These are phyloP conservation scores for Plusia festucae DNA, from an alignment of 2,888 invertebrate genomes.

Conservation along the genomic window DNA sequence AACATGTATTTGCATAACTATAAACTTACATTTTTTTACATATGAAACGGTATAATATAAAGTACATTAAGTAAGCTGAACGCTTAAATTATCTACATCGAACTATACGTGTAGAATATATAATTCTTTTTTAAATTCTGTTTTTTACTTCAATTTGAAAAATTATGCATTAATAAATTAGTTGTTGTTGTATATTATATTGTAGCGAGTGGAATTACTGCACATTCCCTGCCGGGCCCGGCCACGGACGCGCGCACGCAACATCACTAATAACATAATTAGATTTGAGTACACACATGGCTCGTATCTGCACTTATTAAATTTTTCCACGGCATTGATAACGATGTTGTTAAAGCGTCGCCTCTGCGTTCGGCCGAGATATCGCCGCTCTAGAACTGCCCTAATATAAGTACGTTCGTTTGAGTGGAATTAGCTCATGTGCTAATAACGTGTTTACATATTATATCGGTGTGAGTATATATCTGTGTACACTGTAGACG, in stretches of 20 bases:
- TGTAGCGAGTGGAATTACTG: conserved; percentile 22
- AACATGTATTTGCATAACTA: too few relatives aligned
- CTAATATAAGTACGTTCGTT: conserved; percentile 11
- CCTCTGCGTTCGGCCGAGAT: conserved; percentile 9
- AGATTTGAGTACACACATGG: conserved; percentile 43
- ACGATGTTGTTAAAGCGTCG: background rate
- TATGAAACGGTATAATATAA: too few relatives aligned
- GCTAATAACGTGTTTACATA: conserved; percentile 7
- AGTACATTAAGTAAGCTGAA: too few relatives aligned
- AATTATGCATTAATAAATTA: background rate
- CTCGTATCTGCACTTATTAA: conserved; percentile 32
- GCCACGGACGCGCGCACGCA: conserved; percentile 34
- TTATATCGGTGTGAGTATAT: background rate
- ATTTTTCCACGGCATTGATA: conserved; percentile 44
- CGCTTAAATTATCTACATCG: too few relatives aligned
- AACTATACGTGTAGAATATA: too few relatives aligned
- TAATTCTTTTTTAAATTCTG: too few relatives aligned
- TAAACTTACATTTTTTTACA: too few relatives aligned
- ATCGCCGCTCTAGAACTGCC: conserved; percentile 34
- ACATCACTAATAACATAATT: conserved; percentile 55
- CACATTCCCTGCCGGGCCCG: background rate
- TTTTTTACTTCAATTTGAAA: background rate
- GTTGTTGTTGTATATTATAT: background rate
- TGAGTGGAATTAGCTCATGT: conserved; percentile 1
- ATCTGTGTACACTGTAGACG: background rate